A percentile compares a stretch with the other conserved stretches of the same genome.
phyloP scores from a whole-genome alignment of 2,113 vertebrate species.

The Coregonus clupeaformis region DNA sequence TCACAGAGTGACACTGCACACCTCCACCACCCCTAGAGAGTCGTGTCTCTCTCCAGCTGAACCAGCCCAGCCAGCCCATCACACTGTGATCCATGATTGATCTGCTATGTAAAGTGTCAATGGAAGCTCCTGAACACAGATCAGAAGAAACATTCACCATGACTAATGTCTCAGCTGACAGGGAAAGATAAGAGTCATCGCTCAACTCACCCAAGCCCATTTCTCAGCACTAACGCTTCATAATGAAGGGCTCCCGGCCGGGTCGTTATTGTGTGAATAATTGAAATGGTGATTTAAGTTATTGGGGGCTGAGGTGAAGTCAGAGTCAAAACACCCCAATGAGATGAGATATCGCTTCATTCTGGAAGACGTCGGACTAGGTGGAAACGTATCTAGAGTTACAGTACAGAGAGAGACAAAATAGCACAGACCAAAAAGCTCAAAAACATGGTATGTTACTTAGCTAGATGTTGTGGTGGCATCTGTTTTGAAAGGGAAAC shows the following conservation, averaged over 20 bases:
- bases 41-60: slow-evolving; percentile 28
- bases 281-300: slow-evolving; percentile 75
- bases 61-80: slow-evolving; percentile 45
- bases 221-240: slow-evolving; percentile 98
- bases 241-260: slow-evolving; percentile 86
- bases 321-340: slow-evolving; percentile 48
- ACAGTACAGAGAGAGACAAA: not conserved
- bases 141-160: slow-evolving; percentile 90
- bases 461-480: slow-evolving; percentile 69
- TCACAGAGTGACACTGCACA: not conserved
- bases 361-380: slow-evolving; percentile 9
- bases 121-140: slow-evolving; percentile 89
- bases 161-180: slow-evolving; percentile 96
- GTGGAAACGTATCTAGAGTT: slow-evolving; percentile 5
- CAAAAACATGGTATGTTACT: slow-evolving; percentile 55
- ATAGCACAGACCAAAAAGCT: slow-evolving; percentile 40
- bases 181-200: slow-evolving; percentile 98
- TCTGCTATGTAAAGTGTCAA: slow-evolving; percentile 95
- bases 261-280: slow-evolving; percentile 92
- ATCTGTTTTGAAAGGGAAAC: slow-evolving; percentile 66
- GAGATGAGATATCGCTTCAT: slow-evolving; percentile 20
- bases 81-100: slow-evolving; percentile 88
- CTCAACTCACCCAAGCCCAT: slow-evolving; percentile 91
- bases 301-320: slow-evolving; percentile 66
- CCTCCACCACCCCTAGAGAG: slow-evolving; percentile 39